Evolutionary conservation across 2,113 vertebrate species (phyloP).

Genomic region (Halcyon senegalensis): DNA sequence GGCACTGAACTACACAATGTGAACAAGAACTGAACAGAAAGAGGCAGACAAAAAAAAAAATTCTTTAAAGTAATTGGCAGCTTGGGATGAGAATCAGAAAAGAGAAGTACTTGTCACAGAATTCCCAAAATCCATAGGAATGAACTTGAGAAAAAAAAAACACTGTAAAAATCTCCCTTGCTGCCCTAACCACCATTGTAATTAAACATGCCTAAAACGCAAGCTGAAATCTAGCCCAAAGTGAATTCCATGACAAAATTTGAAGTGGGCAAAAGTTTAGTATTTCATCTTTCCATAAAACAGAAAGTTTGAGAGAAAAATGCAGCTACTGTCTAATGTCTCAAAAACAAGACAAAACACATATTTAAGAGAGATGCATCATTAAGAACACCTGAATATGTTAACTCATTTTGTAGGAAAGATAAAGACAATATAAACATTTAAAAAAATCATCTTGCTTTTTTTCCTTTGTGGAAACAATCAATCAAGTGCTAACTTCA

Average conservation of each 20-base stretch:
- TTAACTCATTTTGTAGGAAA: neutral
- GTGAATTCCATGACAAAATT: neutral
- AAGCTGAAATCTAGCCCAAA: neutral
- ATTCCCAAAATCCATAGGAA: neutral
- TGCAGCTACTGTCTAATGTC: rapidly evolving
- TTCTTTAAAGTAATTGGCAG: neutral
- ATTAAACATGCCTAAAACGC: neutral
- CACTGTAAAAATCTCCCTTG: neutral
- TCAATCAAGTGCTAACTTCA: neutral
- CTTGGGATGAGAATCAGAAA: neutral
- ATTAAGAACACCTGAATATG: neutral
- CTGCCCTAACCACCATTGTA: neutral
- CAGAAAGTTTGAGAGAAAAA: neutral
- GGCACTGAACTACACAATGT: neutral
- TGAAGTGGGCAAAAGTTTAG: neutral
- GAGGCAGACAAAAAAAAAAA: neutral
- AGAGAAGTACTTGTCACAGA: neutral
- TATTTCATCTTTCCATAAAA: neutral
- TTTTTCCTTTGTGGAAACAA: neutral
- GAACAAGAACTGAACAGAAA: neutral
- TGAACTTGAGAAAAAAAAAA: neutral
- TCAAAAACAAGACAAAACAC: neutral
- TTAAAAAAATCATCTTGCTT: neutral
- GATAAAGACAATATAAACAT: neutral
- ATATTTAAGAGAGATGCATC: neutral